Base-by-base conservation (phyloP, 1,140 invertebrate genomes). In the Ceratina calcarata region DNA sequence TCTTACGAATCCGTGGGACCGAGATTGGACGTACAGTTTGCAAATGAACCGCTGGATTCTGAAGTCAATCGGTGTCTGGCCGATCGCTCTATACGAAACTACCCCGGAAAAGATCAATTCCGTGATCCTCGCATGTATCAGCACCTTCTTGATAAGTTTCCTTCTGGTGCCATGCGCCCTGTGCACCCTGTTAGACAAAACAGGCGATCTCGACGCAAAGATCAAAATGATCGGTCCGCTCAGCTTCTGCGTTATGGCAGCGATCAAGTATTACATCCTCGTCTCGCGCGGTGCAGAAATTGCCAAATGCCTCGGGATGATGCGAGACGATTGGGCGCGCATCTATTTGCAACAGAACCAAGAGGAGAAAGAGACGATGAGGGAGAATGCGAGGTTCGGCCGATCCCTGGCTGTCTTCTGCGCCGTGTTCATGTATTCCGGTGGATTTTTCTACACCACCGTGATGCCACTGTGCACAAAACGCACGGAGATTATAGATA, bases 371-470 rank as follows among this genome's bases (percentile, higher is more conserved):
- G 10, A 79, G n/a, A 68, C 82, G 7, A 84, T 88, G 72, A 45
- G 81, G 2, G 66, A 80, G 7, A 82, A 53, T 20, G 86, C 80
- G 0, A 77, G 53, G 2, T 68, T 84, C n/a, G 86, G 86, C 12
- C 49, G 85, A 22, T 76, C 70, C 10, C 57, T 91, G 4, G 84
- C 86, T 0, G 75, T 27, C 7, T 62, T 79, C 0, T 86, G 87
- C 62, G 87, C 87, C 0, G 68, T 55, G 18, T 90, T 89, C 27
- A 90, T 90, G 89, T 91, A 91, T 51, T 74, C 85, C 1, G 90
- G 83, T 8, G 91, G 90, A 8, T 87, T 91, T 70, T 91, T 89
- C 73, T 92, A 89, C 70, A 88, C 83, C 15, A 89, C 86, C 0
- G 55, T 90, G 16, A 89, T 91, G 89, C 90, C 91, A 0, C 62